Evolutionary conservation across 2,797 vertebrate genomes (phyloP).

Genomic region (Girardinus metallicus): DNA sequence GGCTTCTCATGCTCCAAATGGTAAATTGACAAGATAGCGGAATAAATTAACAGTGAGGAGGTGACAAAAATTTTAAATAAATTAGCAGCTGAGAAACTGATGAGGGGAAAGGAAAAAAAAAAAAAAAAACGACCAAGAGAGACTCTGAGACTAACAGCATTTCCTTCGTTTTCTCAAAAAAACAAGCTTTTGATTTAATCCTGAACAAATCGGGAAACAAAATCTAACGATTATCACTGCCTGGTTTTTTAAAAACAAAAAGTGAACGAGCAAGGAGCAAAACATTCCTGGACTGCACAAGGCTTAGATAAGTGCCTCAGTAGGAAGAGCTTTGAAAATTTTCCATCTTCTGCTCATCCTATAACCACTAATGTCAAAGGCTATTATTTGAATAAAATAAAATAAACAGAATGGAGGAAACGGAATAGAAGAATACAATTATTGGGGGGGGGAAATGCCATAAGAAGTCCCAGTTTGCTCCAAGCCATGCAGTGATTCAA

Average conservation of each 20-base stretch:
- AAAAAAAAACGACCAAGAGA: conserved; percentile 10
- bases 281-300: background rate
- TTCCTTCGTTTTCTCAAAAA: background rate
- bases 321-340: background rate
- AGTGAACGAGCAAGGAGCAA: background rate
- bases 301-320: background rate
- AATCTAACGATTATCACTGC: conserved; percentile 9
- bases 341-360: background rate
- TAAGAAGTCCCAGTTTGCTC: background rate
- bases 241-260: conserved; percentile 8
- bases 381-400: background rate
- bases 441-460: background rate
- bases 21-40: conserved; percentile 45
- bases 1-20: conserved; percentile 38
- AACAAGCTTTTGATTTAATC: conserved; percentile 16
- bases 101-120: background rate
- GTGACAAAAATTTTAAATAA: conserved; percentile 32
- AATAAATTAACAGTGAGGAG: conserved; percentile 40
- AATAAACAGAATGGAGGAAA: background rate
- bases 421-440: background rate
- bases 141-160: background rate
- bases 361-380: background rate
- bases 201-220: conserved; percentile 2
- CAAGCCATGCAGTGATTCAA: background rate
- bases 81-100: conserved; percentile 24